These are phyloP conservation scores for Neodon shergylaensis DNA, from an alignment of 2,113 vertebrate genomes.

Conservation along the genomic window DNA sequence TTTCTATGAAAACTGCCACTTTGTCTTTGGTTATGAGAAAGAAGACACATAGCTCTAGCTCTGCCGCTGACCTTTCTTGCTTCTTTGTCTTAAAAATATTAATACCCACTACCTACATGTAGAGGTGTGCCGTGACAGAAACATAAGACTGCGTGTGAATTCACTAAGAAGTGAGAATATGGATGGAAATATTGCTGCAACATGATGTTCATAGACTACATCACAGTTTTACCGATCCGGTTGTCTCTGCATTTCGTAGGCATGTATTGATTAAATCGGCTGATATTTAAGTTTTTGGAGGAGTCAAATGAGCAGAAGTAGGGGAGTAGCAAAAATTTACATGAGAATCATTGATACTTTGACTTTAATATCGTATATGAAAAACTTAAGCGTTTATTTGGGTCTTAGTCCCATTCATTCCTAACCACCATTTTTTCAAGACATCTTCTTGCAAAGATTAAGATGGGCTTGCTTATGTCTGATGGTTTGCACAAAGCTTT, in stretches of 20 bases:
- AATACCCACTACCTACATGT: conserved; percentile 76
- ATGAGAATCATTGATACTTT: conserved; percentile 42
- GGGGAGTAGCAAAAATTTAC: conserved; percentile 11
- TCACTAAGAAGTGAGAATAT: conserved; percentile 64
- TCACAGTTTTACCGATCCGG: conserved; percentile 36
- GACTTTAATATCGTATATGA: conserved; percentile 55
- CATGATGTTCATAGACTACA: background rate
- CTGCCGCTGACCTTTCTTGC: conserved; percentile 75
- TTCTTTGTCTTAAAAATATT: conserved; percentile 86
- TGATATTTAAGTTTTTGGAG: conserved; percentile 59
- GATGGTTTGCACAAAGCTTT: conserved; percentile 58
- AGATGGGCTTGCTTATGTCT: conserved; percentile 41
- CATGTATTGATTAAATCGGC: conserved; percentile 46
- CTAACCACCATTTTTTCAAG: conserved; percentile 56
- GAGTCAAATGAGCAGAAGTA: conserved; percentile 4
- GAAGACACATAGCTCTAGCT: conserved; percentile 77
- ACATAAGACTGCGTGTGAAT: background rate
- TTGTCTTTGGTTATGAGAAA: conserved; percentile 56
- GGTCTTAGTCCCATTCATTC: conserved; percentile 65
- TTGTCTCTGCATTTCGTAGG: conserved; percentile 17
- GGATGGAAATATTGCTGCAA: conserved; percentile 39
- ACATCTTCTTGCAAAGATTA: conserved; percentile 21
- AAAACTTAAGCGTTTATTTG: conserved; percentile 42
- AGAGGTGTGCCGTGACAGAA: conserved; percentile 39
- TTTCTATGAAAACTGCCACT: conserved; percentile 54